phyloP scores from a whole-genome alignment of 1,140 invertebrate species.

The Laupala kohalensis region DNA sequence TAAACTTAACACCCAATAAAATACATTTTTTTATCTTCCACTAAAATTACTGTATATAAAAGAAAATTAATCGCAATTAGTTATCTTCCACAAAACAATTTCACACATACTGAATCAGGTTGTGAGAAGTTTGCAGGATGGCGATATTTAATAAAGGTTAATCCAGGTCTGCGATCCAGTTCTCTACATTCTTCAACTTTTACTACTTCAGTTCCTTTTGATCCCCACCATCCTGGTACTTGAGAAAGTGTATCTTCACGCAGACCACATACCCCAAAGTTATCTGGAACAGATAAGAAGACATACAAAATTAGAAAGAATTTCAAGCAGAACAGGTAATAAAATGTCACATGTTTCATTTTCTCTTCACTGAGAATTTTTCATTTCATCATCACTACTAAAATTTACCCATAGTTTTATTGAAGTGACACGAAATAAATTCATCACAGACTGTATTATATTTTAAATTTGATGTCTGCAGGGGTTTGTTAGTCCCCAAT shows the following conservation, averaged over 20 bases:
- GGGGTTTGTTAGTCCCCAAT: no score
- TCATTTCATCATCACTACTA: no score
- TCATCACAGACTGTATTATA: no score
- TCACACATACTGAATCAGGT: conserved; percentile 56
- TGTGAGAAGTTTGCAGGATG: conserved; percentile 72
- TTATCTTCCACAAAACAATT: background rate
- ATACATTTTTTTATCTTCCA: no score
- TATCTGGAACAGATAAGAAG: conserved; percentile 35
- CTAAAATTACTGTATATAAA: no score
- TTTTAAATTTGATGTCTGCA: no score
- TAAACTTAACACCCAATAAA: no score
- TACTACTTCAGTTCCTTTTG: conserved; percentile 64
- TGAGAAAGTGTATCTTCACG: conserved; percentile 61
- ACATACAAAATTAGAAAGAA: background rate
- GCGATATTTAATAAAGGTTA: conserved; percentile 77
- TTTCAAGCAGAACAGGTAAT: no score
- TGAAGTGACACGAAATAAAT: no score
- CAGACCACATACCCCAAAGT: conserved; percentile 63
- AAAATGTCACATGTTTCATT: background rate
- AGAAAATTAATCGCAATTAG: no score
- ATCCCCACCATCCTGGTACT: conserved; percentile 78
- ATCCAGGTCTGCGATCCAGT: conserved; percentile 68
- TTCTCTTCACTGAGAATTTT: no score
- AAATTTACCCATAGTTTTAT: no score
- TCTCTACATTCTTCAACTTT: conserved; percentile 62